Percentiles rank a stretch among this genome's conserved stretches.
These are phyloP conservation scores for Achroia grisella DNA, from an alignment of 1,140 invertebrate genomes.

Conservation along the genomic window DNA sequence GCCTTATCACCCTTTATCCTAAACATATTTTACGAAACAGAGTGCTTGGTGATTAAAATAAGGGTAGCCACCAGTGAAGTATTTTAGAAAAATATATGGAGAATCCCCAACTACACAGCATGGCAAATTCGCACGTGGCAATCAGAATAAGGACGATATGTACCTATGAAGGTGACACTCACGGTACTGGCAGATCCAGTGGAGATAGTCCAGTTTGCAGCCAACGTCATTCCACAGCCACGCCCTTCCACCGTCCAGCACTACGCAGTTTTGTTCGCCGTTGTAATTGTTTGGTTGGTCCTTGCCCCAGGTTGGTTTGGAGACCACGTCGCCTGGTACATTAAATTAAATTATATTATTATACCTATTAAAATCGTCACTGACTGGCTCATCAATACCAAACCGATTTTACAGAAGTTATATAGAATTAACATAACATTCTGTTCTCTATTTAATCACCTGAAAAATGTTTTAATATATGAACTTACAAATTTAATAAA, in stretches of 20 bases:
- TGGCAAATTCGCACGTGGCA: conserved; percentile 34
- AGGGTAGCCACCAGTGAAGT: too few species aligned
- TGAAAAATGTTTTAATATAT: too few species aligned
- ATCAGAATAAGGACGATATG: conserved; percentile 53
- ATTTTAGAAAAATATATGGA: too few species aligned
- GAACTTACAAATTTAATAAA: too few species aligned
- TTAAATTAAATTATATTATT: neutral
- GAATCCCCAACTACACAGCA: conserved; percentile 11
- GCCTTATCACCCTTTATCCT: too few species aligned
- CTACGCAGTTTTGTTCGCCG: conserved; percentile 94
- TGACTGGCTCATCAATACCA: too few species aligned
- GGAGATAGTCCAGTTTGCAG: conserved; percentile 92
- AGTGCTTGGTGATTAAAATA: too few species aligned
- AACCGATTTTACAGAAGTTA: too few species aligned
- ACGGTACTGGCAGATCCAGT: conserved; percentile 95
- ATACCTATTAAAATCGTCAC: too few species aligned
- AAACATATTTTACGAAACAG: too few species aligned
- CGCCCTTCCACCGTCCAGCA: conserved; percentile 89
- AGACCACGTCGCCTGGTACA: conserved; percentile 81
- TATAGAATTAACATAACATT: too few species aligned
- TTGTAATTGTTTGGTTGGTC: conserved; percentile 97
- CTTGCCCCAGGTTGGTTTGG: conserved; percentile 89
- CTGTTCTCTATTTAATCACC: too few species aligned
- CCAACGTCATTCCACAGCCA: conserved; percentile 97
- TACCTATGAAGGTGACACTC: conserved; percentile 73